A percentile compares a stretch with the other conserved stretches of the same genome.
These are phyloP conservation scores for Eulemur mongoz DNA, from an alignment of 2,797 vertebrate species.

Conservation along the genomic window DNA sequence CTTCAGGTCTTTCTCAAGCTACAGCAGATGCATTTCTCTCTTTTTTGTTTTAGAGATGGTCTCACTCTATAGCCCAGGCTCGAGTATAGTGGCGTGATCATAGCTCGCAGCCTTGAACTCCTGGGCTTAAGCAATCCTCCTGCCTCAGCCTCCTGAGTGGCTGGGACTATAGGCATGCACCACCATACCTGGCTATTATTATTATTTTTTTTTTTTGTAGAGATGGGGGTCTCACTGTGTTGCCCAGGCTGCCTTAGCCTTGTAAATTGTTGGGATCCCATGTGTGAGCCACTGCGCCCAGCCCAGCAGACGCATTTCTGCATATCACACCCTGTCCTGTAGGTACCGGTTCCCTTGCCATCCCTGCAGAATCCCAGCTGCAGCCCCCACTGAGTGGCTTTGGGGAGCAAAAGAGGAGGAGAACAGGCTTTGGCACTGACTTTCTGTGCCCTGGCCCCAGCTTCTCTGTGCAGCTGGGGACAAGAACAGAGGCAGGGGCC, in stretches of 20 bases:
- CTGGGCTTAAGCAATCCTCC: neutral
- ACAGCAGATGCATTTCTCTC: neutral
- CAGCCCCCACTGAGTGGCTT: neutral
- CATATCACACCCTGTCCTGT: neutral
- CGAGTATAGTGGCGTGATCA: neutral
- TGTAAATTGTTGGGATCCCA: too few species aligned
- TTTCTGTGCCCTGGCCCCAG: neutral
- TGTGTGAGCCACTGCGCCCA: neutral
- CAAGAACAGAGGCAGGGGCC: neutral
- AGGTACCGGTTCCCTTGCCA: neutral
- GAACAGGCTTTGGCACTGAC: neutral
- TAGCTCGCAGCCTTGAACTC: neutral
- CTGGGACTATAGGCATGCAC: neutral
- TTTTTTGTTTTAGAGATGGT: neutral
- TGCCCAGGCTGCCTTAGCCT: neutral
- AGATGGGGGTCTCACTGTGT: neutral
- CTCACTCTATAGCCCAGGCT: neutral
- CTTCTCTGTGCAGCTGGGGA: neutral
- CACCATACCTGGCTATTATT: neutral
- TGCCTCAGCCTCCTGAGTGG: neutral
- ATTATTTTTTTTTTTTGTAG: neutral
- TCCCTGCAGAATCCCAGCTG: too few species aligned
- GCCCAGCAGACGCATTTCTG: neutral
- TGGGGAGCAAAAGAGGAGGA: neutral
- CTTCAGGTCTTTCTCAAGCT: neutral